Evolutionary conservation across 2,113 vertebrate genomes (phyloP).

Genomic region (Heloderma charlesbogerti): DNA sequence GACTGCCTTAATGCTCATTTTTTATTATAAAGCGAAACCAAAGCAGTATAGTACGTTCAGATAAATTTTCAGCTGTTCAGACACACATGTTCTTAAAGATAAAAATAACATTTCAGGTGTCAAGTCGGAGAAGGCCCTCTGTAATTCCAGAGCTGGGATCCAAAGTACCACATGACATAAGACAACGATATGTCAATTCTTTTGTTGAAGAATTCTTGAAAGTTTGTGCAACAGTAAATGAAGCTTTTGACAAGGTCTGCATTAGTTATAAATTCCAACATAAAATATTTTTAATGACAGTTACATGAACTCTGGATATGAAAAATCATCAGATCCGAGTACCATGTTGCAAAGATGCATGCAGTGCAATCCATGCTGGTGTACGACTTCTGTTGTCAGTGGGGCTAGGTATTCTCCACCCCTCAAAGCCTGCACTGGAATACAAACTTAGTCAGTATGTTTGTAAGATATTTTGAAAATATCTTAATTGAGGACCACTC

Average conservation of each 20-base stretch:
- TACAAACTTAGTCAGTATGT: background rate
- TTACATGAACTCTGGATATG: background rate
- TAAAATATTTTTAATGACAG: background rate
- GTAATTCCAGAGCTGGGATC: conserved; percentile 56
- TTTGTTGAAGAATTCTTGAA: conserved; percentile 84
- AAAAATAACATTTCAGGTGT: conserved; percentile 3
- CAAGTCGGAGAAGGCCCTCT: conserved; percentile 65
- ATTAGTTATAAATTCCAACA: background rate
- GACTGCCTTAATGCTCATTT: background rate
- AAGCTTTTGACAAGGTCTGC: conserved; percentile 85
- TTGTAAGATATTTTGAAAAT: background rate
- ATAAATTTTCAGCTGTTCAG: background rate
- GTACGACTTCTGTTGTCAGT: background rate
- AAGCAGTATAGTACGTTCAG: background rate
- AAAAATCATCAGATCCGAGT: background rate
- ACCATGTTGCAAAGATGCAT: background rate
- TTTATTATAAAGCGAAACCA: background rate
- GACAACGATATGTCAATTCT: conserved; percentile 79
- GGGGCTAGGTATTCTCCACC: background rate
- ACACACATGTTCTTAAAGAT: background rate
- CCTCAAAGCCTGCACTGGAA: background rate
- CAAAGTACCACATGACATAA: conserved; percentile 82
- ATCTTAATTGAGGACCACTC: background rate
- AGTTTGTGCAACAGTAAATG: conserved; percentile 75
- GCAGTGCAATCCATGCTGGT: background rate